These are phyloP conservation scores for Acrocephalus arundinaceus DNA, from an alignment of 2,113 vertebrate species.

Conservation along the genomic window DNA sequence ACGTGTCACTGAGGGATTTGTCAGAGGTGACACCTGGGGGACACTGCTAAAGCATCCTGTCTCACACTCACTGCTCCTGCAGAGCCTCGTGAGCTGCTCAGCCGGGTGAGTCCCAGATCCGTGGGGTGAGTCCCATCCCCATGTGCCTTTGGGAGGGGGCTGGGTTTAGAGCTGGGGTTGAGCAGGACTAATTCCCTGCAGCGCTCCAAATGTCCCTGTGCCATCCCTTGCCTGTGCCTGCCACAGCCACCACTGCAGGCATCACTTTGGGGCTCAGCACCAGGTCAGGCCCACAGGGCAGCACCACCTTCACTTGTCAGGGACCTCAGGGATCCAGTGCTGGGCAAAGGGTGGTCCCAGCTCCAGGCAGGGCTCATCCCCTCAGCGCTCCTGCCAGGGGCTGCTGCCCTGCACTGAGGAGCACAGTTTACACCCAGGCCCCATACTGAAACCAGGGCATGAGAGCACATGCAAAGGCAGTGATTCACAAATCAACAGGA, in stretches of 20 bases:
- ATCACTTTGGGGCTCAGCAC: neutral
- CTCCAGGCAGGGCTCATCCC: neutral
- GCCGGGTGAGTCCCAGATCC: neutral
- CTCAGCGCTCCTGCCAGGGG: neutral
- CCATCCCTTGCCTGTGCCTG: neutral
- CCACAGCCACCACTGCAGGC: neutral
- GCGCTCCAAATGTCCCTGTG: neutral
- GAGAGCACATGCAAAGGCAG: constrained; percentile 1
- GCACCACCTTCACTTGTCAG: neutral
- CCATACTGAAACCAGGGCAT: constrained; percentile 16
- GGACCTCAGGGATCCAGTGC: neutral
- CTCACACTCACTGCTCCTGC: neutral
- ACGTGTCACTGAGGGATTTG: neutral
- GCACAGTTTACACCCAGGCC: neutral
- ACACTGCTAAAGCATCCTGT: neutral
- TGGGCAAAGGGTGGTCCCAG: neutral
- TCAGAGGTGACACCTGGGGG: neutral
- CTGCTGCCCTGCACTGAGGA: neutral
- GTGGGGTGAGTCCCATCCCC: neutral
- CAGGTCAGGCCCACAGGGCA: neutral
- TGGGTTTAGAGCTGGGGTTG: neutral
- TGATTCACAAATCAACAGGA: constrained; percentile 40
- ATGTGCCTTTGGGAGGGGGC: accelerated
- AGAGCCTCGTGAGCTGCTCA: neutral
- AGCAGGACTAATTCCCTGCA: neutral